Percentiles rank a stretch among this genome's conserved stretches.
Conservation (phyloP, 2,888 invertebrate genomes). For the Hermodice carunculata region DNA sequence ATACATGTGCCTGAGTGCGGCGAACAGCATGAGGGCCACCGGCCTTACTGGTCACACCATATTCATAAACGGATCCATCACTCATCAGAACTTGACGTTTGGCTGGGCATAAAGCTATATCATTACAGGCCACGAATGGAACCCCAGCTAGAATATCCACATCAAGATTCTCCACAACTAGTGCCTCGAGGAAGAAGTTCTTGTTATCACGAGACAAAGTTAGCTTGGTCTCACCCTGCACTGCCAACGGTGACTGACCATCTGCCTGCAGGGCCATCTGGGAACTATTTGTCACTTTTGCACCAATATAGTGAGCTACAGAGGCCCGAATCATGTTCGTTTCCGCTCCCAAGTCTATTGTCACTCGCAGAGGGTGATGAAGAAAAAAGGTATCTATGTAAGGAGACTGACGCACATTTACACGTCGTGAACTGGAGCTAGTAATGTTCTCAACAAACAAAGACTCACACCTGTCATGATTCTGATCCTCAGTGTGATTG, state of each 20-base stretch:
- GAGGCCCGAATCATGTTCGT: not conserved
- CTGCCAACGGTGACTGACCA: constrained; percentile 24
- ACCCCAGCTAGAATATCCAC: constrained; percentile 38
- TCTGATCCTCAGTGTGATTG: no score
- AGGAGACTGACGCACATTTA: not conserved
- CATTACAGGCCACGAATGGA: constrained; percentile 42
- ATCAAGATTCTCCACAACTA: constrained; percentile 40
- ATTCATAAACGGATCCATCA: not conserved
- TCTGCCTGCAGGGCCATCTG: constrained; percentile 5
- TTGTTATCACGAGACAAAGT: not conserved
- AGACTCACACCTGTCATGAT: no score
- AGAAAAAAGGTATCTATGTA: not conserved
- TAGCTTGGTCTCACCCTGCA: constrained; percentile 29
- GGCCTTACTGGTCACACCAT: not conserved
- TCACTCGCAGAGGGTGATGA: not conserved
- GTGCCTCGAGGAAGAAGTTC: constrained; percentile 17
- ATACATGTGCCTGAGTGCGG: not conserved
- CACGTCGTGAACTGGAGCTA: no score
- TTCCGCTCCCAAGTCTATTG: constrained; percentile 12
- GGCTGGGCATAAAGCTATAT: constrained; percentile 38
- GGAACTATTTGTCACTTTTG: not conserved
- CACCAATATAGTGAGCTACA: not conserved
- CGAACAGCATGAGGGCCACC: not conserved
- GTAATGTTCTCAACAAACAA: no score
- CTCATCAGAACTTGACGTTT: constrained; percentile 27